Evolutionary conservation across 2,113 vertebrate species (phyloP).

Genomic region (Gopherus evgoodei): DNA sequence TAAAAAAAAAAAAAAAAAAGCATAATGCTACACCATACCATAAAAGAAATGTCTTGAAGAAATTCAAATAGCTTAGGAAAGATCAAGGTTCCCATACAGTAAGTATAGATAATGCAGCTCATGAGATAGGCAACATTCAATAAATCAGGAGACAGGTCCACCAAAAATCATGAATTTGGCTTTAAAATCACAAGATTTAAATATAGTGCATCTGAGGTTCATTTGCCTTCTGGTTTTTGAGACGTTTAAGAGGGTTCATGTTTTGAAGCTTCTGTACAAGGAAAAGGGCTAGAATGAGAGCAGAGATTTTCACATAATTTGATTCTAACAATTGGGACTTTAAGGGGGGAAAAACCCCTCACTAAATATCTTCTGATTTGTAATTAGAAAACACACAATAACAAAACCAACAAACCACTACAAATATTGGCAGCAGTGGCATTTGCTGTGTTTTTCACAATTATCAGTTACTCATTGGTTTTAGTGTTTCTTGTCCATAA

Average conservation of each 20-base stretch:
- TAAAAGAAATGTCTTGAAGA: not conserved
- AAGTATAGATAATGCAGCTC: not conserved
- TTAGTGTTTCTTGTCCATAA: not conserved
- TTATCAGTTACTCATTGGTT: not conserved
- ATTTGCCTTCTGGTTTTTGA: not conserved
- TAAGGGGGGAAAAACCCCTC: not conserved
- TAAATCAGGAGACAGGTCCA: not conserved
- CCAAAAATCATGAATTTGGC: not conserved
- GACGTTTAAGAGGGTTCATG: not conserved
- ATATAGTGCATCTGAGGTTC: accelerated
- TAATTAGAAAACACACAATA: not conserved
- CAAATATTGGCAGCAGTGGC: not conserved
- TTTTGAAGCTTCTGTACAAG: not conserved
- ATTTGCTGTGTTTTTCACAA: not conserved
- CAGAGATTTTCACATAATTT: not conserved
- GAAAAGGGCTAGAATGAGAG: not conserved
- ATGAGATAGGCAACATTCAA: not conserved
- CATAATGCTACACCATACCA: not conserved
- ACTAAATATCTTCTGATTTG: not conserved
- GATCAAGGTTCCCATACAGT: too few relatives aligned
- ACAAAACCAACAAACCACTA: not conserved
- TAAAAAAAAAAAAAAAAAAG: not conserved
- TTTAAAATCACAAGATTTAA: not conserved
- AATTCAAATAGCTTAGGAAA: not conserved
- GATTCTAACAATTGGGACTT: not conserved